Evolutionary conservation across 1,140 invertebrate species (phyloP), one percentile per base, ranked within the genome.

Genomic region (Metopolophium dirhodum): DNA sequence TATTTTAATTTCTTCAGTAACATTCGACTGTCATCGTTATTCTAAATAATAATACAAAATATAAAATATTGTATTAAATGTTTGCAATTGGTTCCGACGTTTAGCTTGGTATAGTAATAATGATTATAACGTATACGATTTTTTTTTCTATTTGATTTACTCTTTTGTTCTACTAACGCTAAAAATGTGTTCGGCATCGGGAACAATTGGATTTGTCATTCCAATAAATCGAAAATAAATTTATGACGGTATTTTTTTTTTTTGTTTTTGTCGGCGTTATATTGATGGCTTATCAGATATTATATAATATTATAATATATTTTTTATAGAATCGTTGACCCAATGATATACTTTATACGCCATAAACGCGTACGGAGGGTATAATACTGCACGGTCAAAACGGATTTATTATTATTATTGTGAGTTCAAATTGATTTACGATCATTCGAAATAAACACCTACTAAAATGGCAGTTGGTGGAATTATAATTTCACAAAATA

Each of bases 61-160:
- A 68, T 77, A n/a, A n/a, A n/a, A n/a, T n/a, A 41, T 41, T 41
- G 30, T n/a, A 77, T 77, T 18, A 77, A 77, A 77, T n/a, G 14
- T n/a, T 77, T 77, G 30, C 11, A 18, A 77, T 77, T 77, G 30
- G 30, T 77, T 18, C 3, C 14, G 14, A 77, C 30, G 61, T 77
- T 77, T 54, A 54, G 51, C 51, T 77, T 14, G 61, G 14, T 77
- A n/a, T 77, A 77, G 61, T n/a, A 8, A 68, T 18, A 68, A 68
- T n/a, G 30, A 30, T 68, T n/a, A 77, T 77, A 77, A n/a, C 14
- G 61, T 77, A 35, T n/a, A 77, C 14, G 61, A 77, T 77, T 57
- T 77, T 77, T 77, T 77, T 77, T 77, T 77, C 30, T 77, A 30
- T 77, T 77, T 77, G 61, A 77, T 77, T 77, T 77, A 77, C 61